Conservation (phyloP, 1,140 invertebrate genomes). For the Anastrepha ludens region DNA sequence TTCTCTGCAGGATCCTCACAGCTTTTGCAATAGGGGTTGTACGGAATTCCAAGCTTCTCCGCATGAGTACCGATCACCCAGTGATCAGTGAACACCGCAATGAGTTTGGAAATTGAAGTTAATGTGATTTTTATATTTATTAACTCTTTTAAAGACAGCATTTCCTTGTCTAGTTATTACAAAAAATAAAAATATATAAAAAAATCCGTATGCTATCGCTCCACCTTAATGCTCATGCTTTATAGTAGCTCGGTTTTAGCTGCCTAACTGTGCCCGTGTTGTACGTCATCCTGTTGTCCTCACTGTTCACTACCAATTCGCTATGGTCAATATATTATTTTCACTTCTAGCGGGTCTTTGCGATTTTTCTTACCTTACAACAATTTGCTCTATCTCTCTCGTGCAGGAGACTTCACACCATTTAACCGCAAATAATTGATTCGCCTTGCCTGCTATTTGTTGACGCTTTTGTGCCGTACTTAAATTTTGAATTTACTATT, state of each 20-base stretch:
- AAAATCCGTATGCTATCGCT: too few relatives aligned
- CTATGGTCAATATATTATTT: constrained; percentile 52
- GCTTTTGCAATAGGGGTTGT: too few relatives aligned
- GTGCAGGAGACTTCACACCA: constrained; percentile 24
- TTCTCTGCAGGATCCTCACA: too few relatives aligned
- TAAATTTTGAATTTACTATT: constrained; percentile 47
- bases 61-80: too few relatives aligned
- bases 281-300: background rate
- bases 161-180: too few relatives aligned
- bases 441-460: constrained; percentile 59
- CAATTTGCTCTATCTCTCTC: constrained; percentile 23
- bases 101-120: too few relatives aligned
- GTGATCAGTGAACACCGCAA: too few relatives aligned
- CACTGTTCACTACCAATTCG: constrained; percentile 8
- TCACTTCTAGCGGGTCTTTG: background rate
- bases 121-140: too few relatives aligned
- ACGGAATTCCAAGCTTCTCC: too few relatives aligned
- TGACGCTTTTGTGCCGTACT: constrained; percentile 41
- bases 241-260: background rate
- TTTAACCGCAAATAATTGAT: constrained; percentile 73
- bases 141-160: too few relatives aligned
- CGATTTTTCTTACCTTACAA: background rate
- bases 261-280: background rate
- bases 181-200: too few relatives aligned
- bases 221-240: background rate